phyloP scores from a whole-genome alignment of 2,113 vertebrate species.

The Hiodon tergisus region DNA sequence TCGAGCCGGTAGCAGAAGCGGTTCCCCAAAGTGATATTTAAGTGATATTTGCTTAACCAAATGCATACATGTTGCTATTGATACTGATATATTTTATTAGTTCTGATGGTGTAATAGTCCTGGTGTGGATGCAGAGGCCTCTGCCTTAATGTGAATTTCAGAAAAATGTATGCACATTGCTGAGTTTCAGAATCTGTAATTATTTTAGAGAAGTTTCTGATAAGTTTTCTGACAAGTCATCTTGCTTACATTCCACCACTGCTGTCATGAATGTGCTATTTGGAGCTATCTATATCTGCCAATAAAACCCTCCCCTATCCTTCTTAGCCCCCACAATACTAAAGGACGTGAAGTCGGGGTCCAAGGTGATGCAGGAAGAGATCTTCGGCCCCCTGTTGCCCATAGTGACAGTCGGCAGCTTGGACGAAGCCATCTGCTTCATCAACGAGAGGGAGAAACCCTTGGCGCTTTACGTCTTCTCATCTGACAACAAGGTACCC shows the following conservation, averaged over 20 bases:
- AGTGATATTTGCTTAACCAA: no score
- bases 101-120: no score
- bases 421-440: conserved; percentile 80
- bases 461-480: conserved; percentile 82
- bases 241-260: not conserved
- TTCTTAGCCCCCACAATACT: conserved; percentile 78
- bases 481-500: conserved; percentile 70
- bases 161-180: not conserved
- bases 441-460: conserved; percentile 87
- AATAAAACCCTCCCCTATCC: not conserved
- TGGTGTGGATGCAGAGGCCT: not conserved
- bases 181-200: not conserved
- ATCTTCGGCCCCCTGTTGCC: conserved; percentile 91
- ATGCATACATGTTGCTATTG: no score
- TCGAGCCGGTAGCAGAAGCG: no score
- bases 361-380: conserved; percentile 90
- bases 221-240: no score
- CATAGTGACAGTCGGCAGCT: conserved; percentile 62
- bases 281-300: conserved; percentile 4
- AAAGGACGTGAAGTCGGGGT: conserved; percentile 69
- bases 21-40: no score
- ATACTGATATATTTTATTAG: no score
- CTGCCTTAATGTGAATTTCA: not conserved
- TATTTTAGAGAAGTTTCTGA: not conserved
- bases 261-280: not conserved